Evolutionary conservation across 2,113 vertebrate species (phyloP), one percentile per base, ranked within the genome.

Genomic region (Orcinus orca): DNA sequence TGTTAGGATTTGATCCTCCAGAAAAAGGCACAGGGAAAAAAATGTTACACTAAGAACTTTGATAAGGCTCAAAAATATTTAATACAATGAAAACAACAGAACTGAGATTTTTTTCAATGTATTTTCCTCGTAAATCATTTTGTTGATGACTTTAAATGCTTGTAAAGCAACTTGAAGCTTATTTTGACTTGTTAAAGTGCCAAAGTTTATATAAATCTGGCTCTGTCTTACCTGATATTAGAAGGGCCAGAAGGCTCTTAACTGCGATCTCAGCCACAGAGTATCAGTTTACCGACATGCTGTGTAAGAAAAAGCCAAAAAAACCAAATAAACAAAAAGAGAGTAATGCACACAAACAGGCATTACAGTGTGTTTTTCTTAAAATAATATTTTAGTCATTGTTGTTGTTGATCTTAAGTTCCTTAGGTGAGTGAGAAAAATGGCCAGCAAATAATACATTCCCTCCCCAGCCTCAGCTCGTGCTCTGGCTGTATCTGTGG

Each of bases 51-150:
- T 53, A 55, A 60, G 44, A 55, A 62, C n/a, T 90, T 94, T 93
- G 18, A 50, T 62, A 65, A 65, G 20, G n/a, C 85, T 86, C 17
- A 88, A 93, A 92, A 67, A 65, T 79, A 87, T 31, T 92, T 70
- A 95, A 44, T 55, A 26, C 50, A 92, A 18, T 65, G 55, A 91
- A 55, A 36, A 87, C 65, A 80, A 80, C 1, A 91, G 79, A 74
- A 88, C 3, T 12, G 47, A 90, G 3, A 14, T 55, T 55, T 93
- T 93, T 65, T 74, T 73, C 1, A 41, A 83, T 26, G 8, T 41
- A 62, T 73, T 96, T 90, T 62, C 21, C 68, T 74, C 63, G 44
- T 82, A 90, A 83, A 89, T 60, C 36, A 82, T 85, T 81, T 96
- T 65, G 67, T 70, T 93, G 81, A 76, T 80, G 29, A 83, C 29